These are phyloP conservation scores for Uropsilus gracilis DNA, from an alignment of 2,113 vertebrate genomes.

Conservation along the genomic window DNA sequence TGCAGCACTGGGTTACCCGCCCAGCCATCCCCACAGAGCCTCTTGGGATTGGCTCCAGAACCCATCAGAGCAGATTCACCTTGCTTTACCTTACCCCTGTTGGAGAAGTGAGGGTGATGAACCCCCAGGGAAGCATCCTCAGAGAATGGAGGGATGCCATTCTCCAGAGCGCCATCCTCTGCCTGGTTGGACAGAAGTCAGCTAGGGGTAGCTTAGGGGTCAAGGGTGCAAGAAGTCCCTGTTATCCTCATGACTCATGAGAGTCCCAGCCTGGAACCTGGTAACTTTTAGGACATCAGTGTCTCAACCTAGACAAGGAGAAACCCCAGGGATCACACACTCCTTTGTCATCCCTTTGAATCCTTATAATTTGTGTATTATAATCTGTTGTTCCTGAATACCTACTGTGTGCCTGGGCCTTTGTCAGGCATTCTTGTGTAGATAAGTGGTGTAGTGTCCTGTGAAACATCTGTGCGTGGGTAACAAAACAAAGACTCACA, in stretches of 20 bases:
- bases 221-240: neutral
- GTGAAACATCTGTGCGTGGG: neutral
- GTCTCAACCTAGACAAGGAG: neutral
- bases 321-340: neutral
- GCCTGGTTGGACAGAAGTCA: neutral
- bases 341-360: neutral
- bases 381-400: neutral
- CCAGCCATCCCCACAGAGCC: too few relatives aligned
- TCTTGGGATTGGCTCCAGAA: neutral
- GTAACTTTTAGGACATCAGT: neutral
- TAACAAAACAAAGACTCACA: neutral
- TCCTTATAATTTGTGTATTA: neutral
- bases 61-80: neutral
- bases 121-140: too few relatives aligned
- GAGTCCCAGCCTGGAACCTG: neutral
- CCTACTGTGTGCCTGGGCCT: neutral
- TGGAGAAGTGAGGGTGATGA: neutral
- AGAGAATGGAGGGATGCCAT: neutral
- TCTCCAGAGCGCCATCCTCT: neutral
- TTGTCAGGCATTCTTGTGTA: neutral
- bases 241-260: neutral
- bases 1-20: neutral
- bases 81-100: neutral
- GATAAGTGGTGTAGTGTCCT: neutral
- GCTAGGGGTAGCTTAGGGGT: neutral